These are phyloP conservation scores for Apodemia mormo DNA, from an alignment of 2,888 invertebrate genomes.

Conservation along the genomic window DNA sequence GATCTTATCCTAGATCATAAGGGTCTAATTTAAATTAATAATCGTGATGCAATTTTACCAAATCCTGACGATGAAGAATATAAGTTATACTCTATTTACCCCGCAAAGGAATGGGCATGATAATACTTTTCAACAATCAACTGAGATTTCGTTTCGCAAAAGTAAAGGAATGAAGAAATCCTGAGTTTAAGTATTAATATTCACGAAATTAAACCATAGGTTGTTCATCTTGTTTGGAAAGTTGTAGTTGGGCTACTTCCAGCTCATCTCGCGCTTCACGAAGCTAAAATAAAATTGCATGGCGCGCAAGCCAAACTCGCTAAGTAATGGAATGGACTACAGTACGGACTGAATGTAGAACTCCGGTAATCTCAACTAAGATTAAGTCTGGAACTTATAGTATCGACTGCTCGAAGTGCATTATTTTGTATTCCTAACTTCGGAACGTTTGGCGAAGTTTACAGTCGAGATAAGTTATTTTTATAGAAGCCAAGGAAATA, in stretches of 20 bases:
- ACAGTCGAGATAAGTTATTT: conserved; percentile 48
- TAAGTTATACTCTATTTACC: no score
- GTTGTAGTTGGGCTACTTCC: conserved; percentile 45
- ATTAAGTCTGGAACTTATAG: conserved; percentile 69
- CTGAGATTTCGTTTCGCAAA: no score
- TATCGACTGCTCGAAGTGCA: conserved; percentile 61
- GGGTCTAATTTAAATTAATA: no score
- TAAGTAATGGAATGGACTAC: conserved; percentile 53
- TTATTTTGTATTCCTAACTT: conserved; percentile 60
- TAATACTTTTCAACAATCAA: no score
- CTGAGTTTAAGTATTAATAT: conserved; percentile 32
- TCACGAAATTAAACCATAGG: conserved; percentile 47
- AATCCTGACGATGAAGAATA: no score
- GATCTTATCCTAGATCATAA: no score
- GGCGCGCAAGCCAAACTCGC: conserved; percentile 49
- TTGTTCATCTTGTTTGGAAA: conserved; percentile 59
- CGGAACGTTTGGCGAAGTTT: conserved; percentile 42
- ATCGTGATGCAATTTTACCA: no score
- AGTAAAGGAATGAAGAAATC: background rate
- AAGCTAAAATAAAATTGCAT: conserved; percentile 49
- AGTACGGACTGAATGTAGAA: conserved; percentile 52
- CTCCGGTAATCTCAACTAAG: conserved; percentile 64
- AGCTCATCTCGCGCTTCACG: conserved; percentile 41
- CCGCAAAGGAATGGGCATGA: no score
- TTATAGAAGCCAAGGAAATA: conserved; percentile 44